Evolutionary conservation across 2,797 vertebrate species (phyloP).

Genomic region (Pantherophis alleghaniensis): DNA sequence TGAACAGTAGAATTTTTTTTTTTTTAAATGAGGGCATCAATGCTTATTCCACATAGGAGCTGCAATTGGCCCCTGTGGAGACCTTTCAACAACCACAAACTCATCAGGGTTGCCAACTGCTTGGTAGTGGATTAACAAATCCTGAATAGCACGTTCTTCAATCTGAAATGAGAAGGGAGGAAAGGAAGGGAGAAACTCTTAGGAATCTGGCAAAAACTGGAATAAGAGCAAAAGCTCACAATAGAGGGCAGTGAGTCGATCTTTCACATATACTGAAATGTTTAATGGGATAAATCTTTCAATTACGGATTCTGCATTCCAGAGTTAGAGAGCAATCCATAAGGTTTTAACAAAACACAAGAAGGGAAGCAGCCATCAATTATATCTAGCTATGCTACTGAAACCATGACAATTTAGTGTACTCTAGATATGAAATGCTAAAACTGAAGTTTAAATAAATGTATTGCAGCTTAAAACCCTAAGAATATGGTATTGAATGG

Average conservation of each 20-base stretch:
- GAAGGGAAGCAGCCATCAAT: not conserved
- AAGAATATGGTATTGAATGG: not conserved
- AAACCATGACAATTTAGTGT: not conserved
- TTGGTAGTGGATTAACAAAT: conserved; percentile 87
- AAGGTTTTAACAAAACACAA: not conserved
- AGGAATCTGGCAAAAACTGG: not conserved
- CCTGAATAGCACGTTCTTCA: conserved; percentile 93
- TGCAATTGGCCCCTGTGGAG: conserved; percentile 86
- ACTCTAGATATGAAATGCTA: not conserved
- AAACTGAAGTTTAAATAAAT: not conserved
- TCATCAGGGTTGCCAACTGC: conserved; percentile 91
- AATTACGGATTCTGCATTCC: not conserved
- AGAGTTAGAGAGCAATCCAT: not conserved
- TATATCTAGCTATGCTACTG: not conserved
- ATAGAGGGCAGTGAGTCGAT: not conserved
- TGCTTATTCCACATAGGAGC: conserved; percentile 94
- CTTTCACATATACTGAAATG: not conserved
- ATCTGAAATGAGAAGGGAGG: conserved; percentile 75
- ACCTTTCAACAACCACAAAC: conserved; percentile 89
- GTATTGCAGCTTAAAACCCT: not conserved
- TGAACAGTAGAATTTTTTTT: conserved; percentile 20
- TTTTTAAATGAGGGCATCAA: conserved; percentile 56
- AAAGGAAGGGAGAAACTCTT: not conserved
- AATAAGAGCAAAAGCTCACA: not conserved
- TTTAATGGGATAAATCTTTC: not conserved